These are phyloP conservation scores for Drosophila nr. perissopoda DNA, from an alignment of 2,888 invertebrate genomes.

Conservation along the genomic window DNA sequence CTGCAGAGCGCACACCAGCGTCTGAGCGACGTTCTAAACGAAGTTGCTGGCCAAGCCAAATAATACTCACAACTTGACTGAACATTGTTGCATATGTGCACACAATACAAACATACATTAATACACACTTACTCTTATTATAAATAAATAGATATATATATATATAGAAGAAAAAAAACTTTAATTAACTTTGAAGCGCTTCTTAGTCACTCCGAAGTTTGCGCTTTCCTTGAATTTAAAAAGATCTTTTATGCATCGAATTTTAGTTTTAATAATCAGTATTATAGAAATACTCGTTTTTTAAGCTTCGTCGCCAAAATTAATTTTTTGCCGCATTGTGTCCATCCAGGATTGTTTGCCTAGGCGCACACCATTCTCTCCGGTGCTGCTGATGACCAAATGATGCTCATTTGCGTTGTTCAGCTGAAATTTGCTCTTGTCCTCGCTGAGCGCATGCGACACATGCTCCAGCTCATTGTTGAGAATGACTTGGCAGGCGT, in stretches of 20 bases:
- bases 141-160: slow-evolving; percentile 8
- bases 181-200: slow-evolving; percentile 4
- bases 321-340: slow-evolving; percentile 60
- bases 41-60: slow-evolving; percentile 65
- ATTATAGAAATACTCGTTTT: background rate
- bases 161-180: slow-evolving; percentile 15
- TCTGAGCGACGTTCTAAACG: slow-evolving; percentile 42
- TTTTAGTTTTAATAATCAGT: background rate
- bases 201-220: background rate
- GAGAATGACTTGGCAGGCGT: slow-evolving; percentile 71
- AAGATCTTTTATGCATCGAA: background rate
- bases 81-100: slow-evolving; percentile 61
- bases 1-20: slow-evolving; percentile 56
- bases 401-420: slow-evolving; percentile 64
- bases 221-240: background rate
- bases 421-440: slow-evolving; percentile 72
- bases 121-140: slow-evolving; percentile 28
- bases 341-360: slow-evolving; percentile 85
- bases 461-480: slow-evolving; percentile 76
- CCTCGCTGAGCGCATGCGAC: slow-evolving; percentile 65
- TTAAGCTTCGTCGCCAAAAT: slow-evolving; percentile 17
- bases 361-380: slow-evolving; percentile 71
- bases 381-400: slow-evolving; percentile 66
- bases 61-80: slow-evolving; percentile 69
- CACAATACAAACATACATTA: slow-evolving; percentile 27